Evolutionary conservation across 2,797 vertebrate species (phyloP).

Genomic region (Sebastes wilsoni): DNA sequence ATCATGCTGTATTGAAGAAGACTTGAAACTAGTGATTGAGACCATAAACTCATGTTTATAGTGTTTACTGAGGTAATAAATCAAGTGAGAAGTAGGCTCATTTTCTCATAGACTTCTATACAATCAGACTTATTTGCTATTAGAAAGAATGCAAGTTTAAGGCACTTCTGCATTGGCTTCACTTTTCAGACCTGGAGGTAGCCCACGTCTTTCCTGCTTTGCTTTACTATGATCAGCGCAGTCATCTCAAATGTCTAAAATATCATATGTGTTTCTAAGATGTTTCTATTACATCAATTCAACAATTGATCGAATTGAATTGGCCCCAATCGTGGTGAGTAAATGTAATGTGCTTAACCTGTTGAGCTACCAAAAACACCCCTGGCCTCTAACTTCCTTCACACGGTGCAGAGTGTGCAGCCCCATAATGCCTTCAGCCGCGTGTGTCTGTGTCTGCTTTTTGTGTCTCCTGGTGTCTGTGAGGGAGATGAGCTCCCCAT

Average conservation of each 20-base stretch:
- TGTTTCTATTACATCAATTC: not conserved
- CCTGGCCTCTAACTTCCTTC: slow-evolving; percentile 21
- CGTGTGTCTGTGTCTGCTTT: slow-evolving; percentile 47
- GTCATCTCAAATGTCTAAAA: not conserved
- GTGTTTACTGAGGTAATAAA: no score
- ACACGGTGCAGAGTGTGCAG: slow-evolving; percentile 17
- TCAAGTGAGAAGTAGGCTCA: no score
- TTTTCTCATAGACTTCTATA: no score
- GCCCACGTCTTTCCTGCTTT: not conserved
- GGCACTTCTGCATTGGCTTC: no score
- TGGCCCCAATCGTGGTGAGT: not conserved
- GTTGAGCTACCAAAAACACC: slow-evolving; percentile 5
- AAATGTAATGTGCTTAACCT: slow-evolving; percentile 17
- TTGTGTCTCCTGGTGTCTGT: slow-evolving; percentile 49
- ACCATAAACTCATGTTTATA: rapidly evolving
- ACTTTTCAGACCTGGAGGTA: no score
- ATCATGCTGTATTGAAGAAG: no score
- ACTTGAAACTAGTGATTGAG: no score
- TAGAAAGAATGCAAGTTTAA: no score
- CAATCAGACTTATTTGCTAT: no score
- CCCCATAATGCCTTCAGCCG: slow-evolving; percentile 23
- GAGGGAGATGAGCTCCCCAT: slow-evolving; percentile 57
- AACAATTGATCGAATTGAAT: not conserved
- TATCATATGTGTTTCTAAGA: not conserved
- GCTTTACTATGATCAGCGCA: not conserved